Conservation (phyloP, 2,113 vertebrate species). For the Corythornis cristatus region DNA sequence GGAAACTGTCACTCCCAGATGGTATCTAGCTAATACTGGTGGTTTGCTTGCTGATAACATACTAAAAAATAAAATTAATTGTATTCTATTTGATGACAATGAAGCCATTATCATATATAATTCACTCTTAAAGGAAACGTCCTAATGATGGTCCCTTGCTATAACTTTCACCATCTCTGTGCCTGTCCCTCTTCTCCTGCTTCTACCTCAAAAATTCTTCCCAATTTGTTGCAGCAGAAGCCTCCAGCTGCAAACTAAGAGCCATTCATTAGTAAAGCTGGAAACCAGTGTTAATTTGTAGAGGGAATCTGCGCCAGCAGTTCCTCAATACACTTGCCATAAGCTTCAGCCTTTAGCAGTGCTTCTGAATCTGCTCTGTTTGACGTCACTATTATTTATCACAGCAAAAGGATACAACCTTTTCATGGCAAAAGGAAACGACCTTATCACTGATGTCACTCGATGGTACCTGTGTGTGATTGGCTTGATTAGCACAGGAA, state of each 20-base stretch:
- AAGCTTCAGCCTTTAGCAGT: background rate
- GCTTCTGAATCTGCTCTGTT: background rate
- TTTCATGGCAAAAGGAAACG: background rate
- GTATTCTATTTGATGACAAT: constrained; percentile 85
- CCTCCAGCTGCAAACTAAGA: constrained; percentile 55
- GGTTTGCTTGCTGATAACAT: constrained; percentile 85
- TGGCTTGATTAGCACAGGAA: background rate
- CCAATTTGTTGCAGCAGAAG: constrained; percentile 32
- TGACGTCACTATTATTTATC: background rate
- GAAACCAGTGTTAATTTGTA: constrained; percentile 49
- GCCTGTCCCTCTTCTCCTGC: constrained; percentile 5
- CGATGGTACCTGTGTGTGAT: background rate
- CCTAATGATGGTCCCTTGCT: constrained; percentile 58
- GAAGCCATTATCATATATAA: constrained; percentile 83
- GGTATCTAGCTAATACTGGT: constrained; percentile 81
- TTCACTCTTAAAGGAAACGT: constrained; percentile 75
- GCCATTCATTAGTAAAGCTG: constrained; percentile 51
- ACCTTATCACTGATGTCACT: background rate
- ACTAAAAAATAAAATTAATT: constrained; percentile 87
- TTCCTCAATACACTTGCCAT: background rate
- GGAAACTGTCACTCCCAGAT: constrained; percentile 87
- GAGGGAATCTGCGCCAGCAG: constrained; percentile 16
- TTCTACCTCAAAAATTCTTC: constrained; percentile 1
- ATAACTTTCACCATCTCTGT: constrained; percentile 19
- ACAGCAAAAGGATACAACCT: background rate